A percentile compares a stretch with the other conserved stretches of the same genome.
phyloP scores from a whole-genome alignment of 2,888 invertebrate species.

The Formica aserva region DNA sequence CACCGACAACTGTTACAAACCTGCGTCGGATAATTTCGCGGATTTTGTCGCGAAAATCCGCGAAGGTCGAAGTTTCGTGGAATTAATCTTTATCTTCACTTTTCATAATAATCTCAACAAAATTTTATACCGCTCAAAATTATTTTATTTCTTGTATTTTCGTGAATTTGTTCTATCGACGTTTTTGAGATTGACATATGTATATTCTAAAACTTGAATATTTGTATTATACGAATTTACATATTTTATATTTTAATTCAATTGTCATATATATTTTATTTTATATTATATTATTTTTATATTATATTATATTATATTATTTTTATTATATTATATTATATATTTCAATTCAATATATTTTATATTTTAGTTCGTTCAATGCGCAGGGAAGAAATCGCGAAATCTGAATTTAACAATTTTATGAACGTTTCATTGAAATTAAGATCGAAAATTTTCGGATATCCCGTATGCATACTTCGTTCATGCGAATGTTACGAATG shows the following conservation, averaged over 20 bases:
- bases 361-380: background rate
- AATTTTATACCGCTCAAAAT: background rate
- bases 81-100: conserved; percentile 47
- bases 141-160: background rate
- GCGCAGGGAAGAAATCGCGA: background rate
- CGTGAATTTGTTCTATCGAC: background rate
- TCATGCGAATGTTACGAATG: background rate
- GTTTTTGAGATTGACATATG: background rate
- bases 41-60: conserved; percentile 57
- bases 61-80: conserved; percentile 41
- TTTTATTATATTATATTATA: no score
- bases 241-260: background rate
- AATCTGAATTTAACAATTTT: background rate
- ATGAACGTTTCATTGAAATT: background rate
- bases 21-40: conserved; percentile 65
- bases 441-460: background rate
- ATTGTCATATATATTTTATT: no score
- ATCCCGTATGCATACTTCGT: background rate
- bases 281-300: no score
- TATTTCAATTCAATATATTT: background rate
- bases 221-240: background rate
- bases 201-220: background rate
- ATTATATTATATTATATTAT: background rate
- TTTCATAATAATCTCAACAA: conserved; percentile 6
- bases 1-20: conserved; percentile 64